Evolutionary conservation across 2,888 invertebrate species (phyloP), one percentile per base, ranked within the genome.

Genomic region (Geophilus truncorum): DNA sequence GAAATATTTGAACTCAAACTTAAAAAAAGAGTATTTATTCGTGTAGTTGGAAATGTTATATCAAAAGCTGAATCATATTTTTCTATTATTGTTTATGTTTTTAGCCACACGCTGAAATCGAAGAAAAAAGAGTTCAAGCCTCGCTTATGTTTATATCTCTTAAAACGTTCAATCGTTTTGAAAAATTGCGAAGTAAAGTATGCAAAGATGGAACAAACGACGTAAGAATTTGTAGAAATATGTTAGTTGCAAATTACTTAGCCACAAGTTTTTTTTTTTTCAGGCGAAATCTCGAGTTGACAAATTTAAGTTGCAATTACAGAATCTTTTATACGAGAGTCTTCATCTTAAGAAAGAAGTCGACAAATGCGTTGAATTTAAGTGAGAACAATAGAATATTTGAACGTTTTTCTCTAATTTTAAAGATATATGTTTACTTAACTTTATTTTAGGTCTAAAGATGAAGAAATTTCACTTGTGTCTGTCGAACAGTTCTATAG

Each of bases 271-370:
- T 34, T 12, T 6, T 15, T 77, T 77, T 36, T 79, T 79, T n/a
- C 28, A 87, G 87, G 94, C 94, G 83, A 96, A 96, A 86, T 92
- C 93, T 84, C 92, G 93, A 84, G 95, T 97, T 0, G 97, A 98
- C 85, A 93, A 93, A 80, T 93, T 94, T 84, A 94, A 97, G 86
- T 88, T 98, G 79, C 93, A 95, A 84, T 89, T 97, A 80, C 97
- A 98, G 88, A 98, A 98, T 88, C 90, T 98, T 79, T 88, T 97
- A 5, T 98, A 98, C 87, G 98, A 98, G 90, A 93, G 94, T 9
- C 93, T 95, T 86, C 96, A 98, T 89, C 89, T 98, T 23, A 93
- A 95, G 84, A 95, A 95, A 84, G 97, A 98, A 90, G 95, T 96
- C n/a, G 92, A 93, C 23, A 95, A 96, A 85, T 97, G 97, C 86